Evolutionary conservation across 2,797 vertebrate species (phyloP).

Genomic region (Hirundo rustica): DNA sequence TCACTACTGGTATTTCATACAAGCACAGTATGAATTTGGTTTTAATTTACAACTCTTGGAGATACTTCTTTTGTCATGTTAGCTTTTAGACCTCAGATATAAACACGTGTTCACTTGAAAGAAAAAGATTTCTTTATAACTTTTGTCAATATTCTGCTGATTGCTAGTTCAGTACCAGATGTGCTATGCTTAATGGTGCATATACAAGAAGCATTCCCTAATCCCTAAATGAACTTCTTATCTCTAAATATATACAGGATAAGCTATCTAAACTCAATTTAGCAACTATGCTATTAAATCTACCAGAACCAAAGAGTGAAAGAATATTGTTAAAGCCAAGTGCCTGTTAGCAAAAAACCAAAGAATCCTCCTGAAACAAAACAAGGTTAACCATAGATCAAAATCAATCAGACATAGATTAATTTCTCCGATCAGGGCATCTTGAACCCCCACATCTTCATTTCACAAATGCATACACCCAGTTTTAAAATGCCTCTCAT

Average conservation of each 20-base stretch:
- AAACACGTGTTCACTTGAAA: conserved; percentile 50
- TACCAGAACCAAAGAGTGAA: conserved; percentile 57
- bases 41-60: conserved; percentile 14
- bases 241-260: conserved; percentile 81
- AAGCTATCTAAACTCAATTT: conserved; percentile 77
- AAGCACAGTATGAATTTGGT: background rate
- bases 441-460: background rate
- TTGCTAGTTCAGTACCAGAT: conserved; percentile 79
- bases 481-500: background rate
- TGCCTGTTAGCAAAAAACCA: conserved; percentile 10
- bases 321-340: conserved; percentile 54
- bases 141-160: conserved; percentile 80
- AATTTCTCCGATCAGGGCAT: background rate
- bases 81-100: conserved; percentile 16
- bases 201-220: conserved; percentile 78
- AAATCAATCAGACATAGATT: conserved; percentile 16
- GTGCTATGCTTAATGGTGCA: conserved; percentile 80
- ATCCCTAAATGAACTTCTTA: conserved; percentile 83
- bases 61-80: background rate
- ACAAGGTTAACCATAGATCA: conserved; percentile 4
- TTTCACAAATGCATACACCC: background rate
- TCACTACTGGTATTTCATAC: background rate
- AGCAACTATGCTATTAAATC: conserved; percentile 74
- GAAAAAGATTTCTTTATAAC: conserved; percentile 76
- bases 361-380: conserved; percentile 14